phyloP scores from a whole-genome alignment of 2,797 vertebrate species.

The Perdix hodgsoniae region DNA sequence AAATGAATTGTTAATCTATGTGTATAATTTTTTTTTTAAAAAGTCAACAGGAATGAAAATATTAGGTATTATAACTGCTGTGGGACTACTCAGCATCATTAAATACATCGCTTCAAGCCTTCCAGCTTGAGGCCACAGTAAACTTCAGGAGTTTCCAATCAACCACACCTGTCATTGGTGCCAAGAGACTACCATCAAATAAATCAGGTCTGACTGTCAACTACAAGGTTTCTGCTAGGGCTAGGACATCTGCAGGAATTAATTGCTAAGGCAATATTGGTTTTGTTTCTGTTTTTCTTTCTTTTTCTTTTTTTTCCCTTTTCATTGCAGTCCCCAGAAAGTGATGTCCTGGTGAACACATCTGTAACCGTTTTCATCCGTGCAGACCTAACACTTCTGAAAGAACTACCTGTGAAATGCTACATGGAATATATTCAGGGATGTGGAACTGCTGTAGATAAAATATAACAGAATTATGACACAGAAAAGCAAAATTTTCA shows the following conservation, averaged over 20 bases:
- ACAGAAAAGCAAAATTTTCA: neutral
- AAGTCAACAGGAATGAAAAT: neutral
- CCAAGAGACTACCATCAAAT: neutral
- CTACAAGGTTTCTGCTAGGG: neutral
- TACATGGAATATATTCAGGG: neutral
- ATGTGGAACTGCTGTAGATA: neutral
- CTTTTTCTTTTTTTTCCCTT: neutral
- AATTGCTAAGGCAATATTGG: neutral
- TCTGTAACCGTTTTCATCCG: neutral
- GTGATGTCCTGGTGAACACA: neutral
- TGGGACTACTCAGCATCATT: neutral
- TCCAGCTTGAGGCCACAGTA: neutral
- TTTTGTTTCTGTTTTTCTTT: neutral
- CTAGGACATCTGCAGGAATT: neutral
- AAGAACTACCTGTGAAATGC: neutral
- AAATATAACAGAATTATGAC: neutral
- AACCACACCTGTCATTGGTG: rapidly evolving
- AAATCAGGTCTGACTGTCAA: neutral
- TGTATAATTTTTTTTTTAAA: neutral
- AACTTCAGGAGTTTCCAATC: neutral
- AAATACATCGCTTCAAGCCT: neutral
- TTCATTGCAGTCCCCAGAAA: neutral
- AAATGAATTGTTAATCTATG: neutral
- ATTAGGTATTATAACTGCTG: neutral
- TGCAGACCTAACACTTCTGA: neutral